Base-by-base conservation (phyloP, 1,140 invertebrate species). In the Cardiocondyla obscurior region DNA sequence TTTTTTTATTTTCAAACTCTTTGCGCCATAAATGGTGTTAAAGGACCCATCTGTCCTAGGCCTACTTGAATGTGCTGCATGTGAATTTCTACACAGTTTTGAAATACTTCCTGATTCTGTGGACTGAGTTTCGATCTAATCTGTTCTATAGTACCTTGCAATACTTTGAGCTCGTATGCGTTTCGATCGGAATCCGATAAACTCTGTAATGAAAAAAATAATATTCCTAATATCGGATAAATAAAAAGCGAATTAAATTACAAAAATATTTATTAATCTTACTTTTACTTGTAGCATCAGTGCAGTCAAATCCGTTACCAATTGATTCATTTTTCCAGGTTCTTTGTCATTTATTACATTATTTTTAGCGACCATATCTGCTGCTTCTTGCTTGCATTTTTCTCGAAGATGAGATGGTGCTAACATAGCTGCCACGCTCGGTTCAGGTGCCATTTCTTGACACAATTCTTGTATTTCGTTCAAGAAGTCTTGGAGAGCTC, bases 211-310 rank as follows among this genome's bases (percentile, higher is more conserved):
- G 77, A 70, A 82, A 74, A 72, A 77, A 73, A 81, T 39, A 44
- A 58, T 39, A 49, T 82, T 8, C 69, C 60, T 77, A 74, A 62
- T 81, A 67, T 36, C 33, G 30, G 25, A 33, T 46, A 46, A 81
- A 62, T 30, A 14, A 86, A 60, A 22, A 62, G 30, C 36, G 10
- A 19, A 60, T 67, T 8, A 22, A 64, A 44, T 73, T 39, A 46
- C 19, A 39, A 69, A 77, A 58, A 73, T 57, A 83, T 46, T 36
- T 8, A 1, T 83, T 74, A 55, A 84, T 86, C 90, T 91, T 93
- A 97, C 96, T 94, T 98, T 98, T 0, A 99, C 96, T 95, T 99
- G 98, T 51, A 99, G 94, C 96, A 99, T 96, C 36, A 99, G 94
- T 0, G 98, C 98, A 25, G 98, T 98, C 25, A 99, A 95, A 93